phyloP scores from a whole-genome alignment of 2,113 vertebrate species.

The Cranoglanis bouderius region DNA sequence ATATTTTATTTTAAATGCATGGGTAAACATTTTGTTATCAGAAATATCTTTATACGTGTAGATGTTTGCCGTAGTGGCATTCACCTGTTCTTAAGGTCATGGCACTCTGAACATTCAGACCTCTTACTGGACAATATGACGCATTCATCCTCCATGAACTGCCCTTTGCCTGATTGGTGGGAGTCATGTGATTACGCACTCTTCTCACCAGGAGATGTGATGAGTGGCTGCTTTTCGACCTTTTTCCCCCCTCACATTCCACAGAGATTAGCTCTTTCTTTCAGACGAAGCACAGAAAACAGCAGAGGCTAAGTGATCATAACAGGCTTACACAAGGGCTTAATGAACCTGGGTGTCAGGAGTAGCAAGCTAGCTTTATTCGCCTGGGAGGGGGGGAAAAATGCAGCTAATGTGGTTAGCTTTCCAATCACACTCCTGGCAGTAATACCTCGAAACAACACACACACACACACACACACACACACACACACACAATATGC shows the following conservation, averaged over 20 bases:
- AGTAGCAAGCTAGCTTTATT: slow-evolving; percentile 32
- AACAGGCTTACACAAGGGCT: slow-evolving; percentile 39
- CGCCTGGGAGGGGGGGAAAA: slow-evolving; percentile 21
- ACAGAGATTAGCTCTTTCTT: slow-evolving; percentile 11
- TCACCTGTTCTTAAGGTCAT: slow-evolving; percentile 29
- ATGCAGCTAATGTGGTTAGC: slow-evolving; percentile 35
- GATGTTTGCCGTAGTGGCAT: not conserved
- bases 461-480: no score
- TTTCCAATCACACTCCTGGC: slow-evolving; percentile 41
- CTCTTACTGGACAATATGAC: not conserved
- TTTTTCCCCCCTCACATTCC: slow-evolving; percentile 6
- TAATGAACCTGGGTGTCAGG: slow-evolving; percentile 42
- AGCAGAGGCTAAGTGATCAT: slow-evolving; percentile 31
- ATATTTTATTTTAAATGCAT: not conserved
- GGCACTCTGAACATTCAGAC: not conserved
- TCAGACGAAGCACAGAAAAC: not conserved
- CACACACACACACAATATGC: not conserved
- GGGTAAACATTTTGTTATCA: not conserved
- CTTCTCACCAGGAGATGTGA: not conserved
- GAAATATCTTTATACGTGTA: not conserved
- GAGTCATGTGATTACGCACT: not conserved
- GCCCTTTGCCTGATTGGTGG: not conserved
- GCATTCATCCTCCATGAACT: not conserved
- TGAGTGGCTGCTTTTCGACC: slow-evolving; percentile 16
- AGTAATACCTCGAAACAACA: slow-evolving; percentile 30